These are phyloP conservation scores for Myotis lucifugus DNA, from an alignment of 2,113 vertebrate species.

Conservation along the genomic window DNA sequence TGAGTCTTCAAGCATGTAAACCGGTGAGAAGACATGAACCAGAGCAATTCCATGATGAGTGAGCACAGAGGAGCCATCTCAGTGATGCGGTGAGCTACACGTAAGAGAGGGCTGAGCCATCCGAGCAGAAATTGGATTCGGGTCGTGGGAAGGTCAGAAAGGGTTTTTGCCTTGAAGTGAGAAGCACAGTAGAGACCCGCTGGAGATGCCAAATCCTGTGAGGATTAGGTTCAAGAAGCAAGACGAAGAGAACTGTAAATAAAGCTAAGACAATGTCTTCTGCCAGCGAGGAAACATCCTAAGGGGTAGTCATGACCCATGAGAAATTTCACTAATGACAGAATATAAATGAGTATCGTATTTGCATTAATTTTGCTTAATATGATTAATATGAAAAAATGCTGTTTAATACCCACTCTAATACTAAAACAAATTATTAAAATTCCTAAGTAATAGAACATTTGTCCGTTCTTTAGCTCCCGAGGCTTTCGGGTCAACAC, in stretches of 20 bases:
- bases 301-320: neutral
- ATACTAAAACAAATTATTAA: conserved; percentile 55
- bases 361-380: conserved; percentile 63
- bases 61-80: neutral
- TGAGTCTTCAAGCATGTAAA: neutral
- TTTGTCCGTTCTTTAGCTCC: conserved; percentile 50
- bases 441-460: conserved; percentile 48
- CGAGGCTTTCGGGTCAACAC: conserved; percentile 51
- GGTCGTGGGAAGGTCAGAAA: neutral
- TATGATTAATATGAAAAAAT: conserved; percentile 60
- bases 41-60: neutral
- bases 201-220: neutral
- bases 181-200: neutral
- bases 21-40: neutral
- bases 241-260: conserved; percentile 40
- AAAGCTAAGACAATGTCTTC: neutral
- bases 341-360: conserved; percentile 37
- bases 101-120: neutral
- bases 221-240: neutral
- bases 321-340: conserved; percentile 20
- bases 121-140: neutral
- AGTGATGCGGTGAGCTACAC: neutral
- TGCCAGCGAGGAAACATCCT: neutral
- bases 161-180: neutral
- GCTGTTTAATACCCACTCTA: conserved; percentile 57